These are phyloP conservation scores for Cisticola juncidis DNA, from an alignment of 2,113 vertebrate species.

Conservation along the genomic window DNA sequence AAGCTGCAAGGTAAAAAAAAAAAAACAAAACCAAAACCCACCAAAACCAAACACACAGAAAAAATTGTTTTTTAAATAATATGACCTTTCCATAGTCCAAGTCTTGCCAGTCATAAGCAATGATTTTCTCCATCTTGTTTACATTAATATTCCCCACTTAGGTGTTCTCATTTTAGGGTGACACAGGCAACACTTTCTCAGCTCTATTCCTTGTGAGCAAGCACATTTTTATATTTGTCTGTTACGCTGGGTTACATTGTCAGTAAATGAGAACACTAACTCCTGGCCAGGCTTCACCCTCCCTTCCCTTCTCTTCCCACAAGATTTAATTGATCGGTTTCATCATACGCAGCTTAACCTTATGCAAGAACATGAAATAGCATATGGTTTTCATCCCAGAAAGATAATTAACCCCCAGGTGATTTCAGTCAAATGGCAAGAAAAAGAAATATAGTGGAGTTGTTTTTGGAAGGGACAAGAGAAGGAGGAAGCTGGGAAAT, in stretches of 20 bases:
- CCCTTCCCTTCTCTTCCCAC: conserved; percentile 42
- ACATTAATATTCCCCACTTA: background rate
- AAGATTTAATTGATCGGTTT: conserved; percentile 75
- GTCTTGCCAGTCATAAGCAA: background rate
- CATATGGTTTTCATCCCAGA: conserved; percentile 68
- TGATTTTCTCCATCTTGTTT: background rate
- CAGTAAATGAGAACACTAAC: background rate
- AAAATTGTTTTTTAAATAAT: background rate
- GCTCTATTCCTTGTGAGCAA: background rate
- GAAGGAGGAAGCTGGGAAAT: background rate
- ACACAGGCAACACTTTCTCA: background rate
- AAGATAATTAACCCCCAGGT: conserved; percentile 86
- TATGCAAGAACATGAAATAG: conserved; percentile 88
- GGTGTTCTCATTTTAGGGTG: background rate
- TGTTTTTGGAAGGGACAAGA: background rate
- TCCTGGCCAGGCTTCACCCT: background rate
- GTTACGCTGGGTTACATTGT: background rate
- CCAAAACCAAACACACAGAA: background rate
- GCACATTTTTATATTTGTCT: background rate
- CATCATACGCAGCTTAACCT: conserved; percentile 84
- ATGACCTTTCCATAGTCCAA: background rate
- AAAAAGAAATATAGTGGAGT: background rate
- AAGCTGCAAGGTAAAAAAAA: background rate
- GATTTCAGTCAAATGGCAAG: conserved; percentile 65
- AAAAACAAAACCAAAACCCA: background rate